Base-by-base conservation (phyloP, 2,888 invertebrate genomes). In the Andrena camellia region DNA sequence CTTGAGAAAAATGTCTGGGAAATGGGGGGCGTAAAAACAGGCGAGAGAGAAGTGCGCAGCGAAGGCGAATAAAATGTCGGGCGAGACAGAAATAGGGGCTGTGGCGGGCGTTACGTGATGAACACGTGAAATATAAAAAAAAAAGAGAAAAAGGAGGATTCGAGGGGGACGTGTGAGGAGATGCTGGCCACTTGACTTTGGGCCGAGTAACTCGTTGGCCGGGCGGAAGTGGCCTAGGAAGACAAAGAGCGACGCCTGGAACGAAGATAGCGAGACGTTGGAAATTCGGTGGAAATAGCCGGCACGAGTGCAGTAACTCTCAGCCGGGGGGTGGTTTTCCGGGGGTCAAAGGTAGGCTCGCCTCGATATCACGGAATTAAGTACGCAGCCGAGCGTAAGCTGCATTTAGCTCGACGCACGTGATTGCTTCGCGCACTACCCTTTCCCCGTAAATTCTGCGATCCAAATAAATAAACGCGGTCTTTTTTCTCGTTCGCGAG, bases 141-240 rank as follows among this genome's bases (percentile, higher is more conserved):
- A 69, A 20, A 52, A 57, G 1, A 57, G 20, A 72, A 26, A 42
- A 6, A n/a, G 1, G 31, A n/a, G 48, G 71, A 81, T 80, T 76
- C 54, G 72, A 71, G 77, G 71, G 81, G 69, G 52, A 3, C 17
- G 42, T 17, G 42, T 54, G 74, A 75, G 76, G 31, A 78, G 48
- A 59, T 31, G 72, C 17, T 50, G 35, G 68, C 69, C 77, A 82
- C 86, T 86, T 86, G 86, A 86, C 86, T 86, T 86, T 84, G 77
- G 75, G 20, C 72, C 62, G 67, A 73, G 83, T 50, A 59, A 80
- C 69, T 71, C 73, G 60, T 17, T 72, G 77, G 75, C 78, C 67
- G 68, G 17, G 35, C 68, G 67, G 71, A 72, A 78, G 71, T 62
- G 67, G 48, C 52, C 60, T 72, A 54, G 54, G 59, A 67, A 62